A percentile compares a stretch with the other conserved stretches of the same genome.
phyloP scores from a whole-genome alignment of 2,888 invertebrate genomes.

The Hirtodrosophila duncani region DNA sequence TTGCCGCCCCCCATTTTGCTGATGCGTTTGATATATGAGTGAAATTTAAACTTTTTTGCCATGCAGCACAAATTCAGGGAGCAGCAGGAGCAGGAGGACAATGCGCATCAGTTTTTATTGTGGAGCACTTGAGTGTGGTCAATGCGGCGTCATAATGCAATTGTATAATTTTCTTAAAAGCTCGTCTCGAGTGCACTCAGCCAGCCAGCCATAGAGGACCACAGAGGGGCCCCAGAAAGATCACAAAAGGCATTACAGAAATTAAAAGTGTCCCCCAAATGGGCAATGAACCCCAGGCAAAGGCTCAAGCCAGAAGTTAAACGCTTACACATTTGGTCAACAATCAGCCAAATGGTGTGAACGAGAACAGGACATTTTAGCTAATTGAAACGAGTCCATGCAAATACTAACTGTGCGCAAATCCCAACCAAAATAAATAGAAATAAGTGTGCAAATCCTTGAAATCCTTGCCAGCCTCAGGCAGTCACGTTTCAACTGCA shows the following conservation, averaged over 20 bases:
- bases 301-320: background rate
- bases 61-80: slow-evolving; percentile 17
- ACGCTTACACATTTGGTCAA: slow-evolving; percentile 41
- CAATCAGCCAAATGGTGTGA: slow-evolving; percentile 75
- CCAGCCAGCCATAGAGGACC: slow-evolving; percentile 42
- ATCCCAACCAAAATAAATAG: slow-evolving; percentile 34
- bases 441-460: slow-evolving; percentile 54
- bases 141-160: slow-evolving; percentile 69
- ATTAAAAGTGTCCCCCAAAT: slow-evolving; percentile 53
- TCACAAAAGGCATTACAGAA: slow-evolving; percentile 59
- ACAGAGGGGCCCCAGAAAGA: slow-evolving; percentile 29
- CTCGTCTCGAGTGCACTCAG: slow-evolving; percentile 27
- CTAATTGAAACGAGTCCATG: slow-evolving; percentile 74
- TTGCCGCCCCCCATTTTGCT: slow-evolving; percentile 39
- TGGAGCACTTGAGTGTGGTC: slow-evolving; percentile 45
- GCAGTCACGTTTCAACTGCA: slow-evolving; percentile 53
- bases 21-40: slow-evolving; percentile 57
- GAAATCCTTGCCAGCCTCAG: slow-evolving; percentile 48
- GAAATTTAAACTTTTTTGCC: slow-evolving; percentile 56
- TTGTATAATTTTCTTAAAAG: slow-evolving; percentile 72
- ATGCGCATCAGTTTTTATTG: slow-evolving; percentile 50
- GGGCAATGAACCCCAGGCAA: slow-evolving; percentile 48
- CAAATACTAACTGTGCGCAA: slow-evolving; percentile 46
- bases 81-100: slow-evolving; percentile 15
- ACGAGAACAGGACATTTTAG: slow-evolving; percentile 66